A percentile compares a stretch with the other conserved stretches of the same genome.
These are phyloP conservation scores for Peucedramus taeniatus DNA, from an alignment of 2,113 vertebrate genomes.

Conservation along the genomic window DNA sequence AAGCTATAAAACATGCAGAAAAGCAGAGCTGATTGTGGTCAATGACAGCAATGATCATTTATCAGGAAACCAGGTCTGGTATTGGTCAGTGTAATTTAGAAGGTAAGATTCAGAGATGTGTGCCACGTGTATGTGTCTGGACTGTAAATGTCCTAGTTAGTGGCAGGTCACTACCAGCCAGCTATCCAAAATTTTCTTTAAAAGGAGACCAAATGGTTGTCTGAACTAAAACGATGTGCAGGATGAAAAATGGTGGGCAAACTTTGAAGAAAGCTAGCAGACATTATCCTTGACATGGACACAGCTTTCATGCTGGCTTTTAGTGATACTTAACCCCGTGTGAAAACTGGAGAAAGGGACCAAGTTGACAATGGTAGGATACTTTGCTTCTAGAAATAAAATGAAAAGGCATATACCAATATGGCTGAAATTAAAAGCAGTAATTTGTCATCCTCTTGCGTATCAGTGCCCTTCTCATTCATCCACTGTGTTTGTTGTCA, in stretches of 20 bases:
- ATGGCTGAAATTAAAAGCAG: not conserved
- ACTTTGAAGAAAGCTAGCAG: not conserved
- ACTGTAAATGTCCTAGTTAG: not conserved
- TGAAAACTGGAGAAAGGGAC: not conserved
- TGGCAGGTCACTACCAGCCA: not conserved
- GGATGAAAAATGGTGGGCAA: not conserved
- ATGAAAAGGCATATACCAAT: not conserved
- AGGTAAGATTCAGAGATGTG: not conserved
- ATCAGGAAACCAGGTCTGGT: not conserved
- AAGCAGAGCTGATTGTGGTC: not conserved
- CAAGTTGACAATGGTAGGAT: not conserved
- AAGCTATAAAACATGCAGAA: not conserved
- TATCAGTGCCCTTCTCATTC: not conserved
- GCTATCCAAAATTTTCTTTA: not conserved
- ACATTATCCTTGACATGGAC: not conserved
- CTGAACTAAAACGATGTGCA: not conserved
- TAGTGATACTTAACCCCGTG: not conserved
- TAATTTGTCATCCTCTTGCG: not conserved
- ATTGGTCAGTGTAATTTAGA: not conserved
- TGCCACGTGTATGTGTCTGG: no score
- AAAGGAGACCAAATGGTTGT: not conserved
- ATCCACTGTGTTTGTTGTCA: not conserved
- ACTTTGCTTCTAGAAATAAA: not conserved
- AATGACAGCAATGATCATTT: rapidly evolving
- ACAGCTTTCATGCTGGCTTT: rapidly evolving